Percentiles rank a stretch among this genome's conserved stretches.
Evolutionary conservation across 1,140 invertebrate species (phyloP).

Genomic region (Colletes gigas): DNA sequence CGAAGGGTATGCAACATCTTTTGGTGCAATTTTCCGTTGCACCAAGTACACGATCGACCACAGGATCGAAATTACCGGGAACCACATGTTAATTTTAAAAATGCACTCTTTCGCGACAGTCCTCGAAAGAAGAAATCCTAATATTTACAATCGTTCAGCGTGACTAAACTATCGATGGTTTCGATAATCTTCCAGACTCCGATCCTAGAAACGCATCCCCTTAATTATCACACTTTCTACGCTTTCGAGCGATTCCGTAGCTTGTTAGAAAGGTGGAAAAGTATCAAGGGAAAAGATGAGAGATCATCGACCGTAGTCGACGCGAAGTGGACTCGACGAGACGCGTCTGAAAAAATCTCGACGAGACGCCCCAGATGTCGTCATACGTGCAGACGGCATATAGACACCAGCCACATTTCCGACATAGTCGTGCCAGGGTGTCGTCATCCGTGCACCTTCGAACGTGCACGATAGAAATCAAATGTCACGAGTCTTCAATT

Average conservation of each 20-base stretch:
- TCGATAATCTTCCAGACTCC: not conserved
- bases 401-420: conserved; percentile 9
- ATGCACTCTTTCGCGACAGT: not conserved
- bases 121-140: not conserved
- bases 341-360: conserved; percentile 38
- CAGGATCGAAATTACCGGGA: conserved; percentile 60
- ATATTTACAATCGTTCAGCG: too few relatives aligned
- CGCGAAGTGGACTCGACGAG: conserved; percentile 11
- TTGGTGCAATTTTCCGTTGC: conserved; percentile 50
- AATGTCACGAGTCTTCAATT: not conserved
- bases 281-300: conserved; percentile 9
- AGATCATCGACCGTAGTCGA: conserved; percentile 43
- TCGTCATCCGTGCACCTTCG: not conserved
- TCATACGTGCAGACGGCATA: conserved; percentile 17
- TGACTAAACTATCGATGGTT: not conserved
- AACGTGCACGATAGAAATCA: not conserved
- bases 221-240: not conserved
- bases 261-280: conserved; percentile 16
- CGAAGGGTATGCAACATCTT: conserved; percentile 20
- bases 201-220: too few relatives aligned
- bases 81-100: conserved; percentile 53
- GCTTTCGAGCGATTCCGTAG: not conserved
- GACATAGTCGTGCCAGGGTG: not conserved
- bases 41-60: conserved; percentile 60
- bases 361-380: conserved; percentile 23